phyloP scores from a whole-genome alignment of 2,888 invertebrate genomes.

The Mycalesis mineus region DNA sequence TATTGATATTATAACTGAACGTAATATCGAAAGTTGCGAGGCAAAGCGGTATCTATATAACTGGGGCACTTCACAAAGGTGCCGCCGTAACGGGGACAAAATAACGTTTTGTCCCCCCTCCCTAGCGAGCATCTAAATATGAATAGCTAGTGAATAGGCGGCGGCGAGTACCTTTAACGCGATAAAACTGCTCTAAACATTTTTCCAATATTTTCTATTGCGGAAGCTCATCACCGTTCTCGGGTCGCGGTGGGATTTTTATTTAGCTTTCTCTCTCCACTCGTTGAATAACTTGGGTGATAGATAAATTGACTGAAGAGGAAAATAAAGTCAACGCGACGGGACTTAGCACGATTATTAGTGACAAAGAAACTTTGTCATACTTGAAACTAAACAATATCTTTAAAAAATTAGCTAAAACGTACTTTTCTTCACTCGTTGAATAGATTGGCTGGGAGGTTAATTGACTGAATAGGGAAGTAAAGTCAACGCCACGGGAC shows the following conservation, averaged over 20 bases:
- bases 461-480: background rate
- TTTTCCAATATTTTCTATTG: conserved; percentile 55
- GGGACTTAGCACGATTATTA: background rate
- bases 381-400: background rate
- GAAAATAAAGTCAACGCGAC: background rate
- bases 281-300: background rate
- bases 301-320: background rate
- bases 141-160: conserved; percentile 20
- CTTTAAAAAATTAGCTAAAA: no score
- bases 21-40: background rate
- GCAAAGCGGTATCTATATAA: background rate
- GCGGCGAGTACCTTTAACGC: conserved; percentile 36
- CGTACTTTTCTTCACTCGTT: background rate
- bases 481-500: background rate
- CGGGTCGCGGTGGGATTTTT: background rate
- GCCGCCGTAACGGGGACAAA: background rate
- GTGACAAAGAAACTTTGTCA: background rate
- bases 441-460: background rate
- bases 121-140: conserved; percentile 13
- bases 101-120: background rate
- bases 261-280: conserved; percentile 2
- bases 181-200: conserved; percentile 53
- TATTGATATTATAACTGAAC: no score
- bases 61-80: background rate
- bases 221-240: conserved; percentile 35